Conservation (phyloP, 2,113 vertebrate genomes). For the Halichoeres trimaculatus region DNA sequence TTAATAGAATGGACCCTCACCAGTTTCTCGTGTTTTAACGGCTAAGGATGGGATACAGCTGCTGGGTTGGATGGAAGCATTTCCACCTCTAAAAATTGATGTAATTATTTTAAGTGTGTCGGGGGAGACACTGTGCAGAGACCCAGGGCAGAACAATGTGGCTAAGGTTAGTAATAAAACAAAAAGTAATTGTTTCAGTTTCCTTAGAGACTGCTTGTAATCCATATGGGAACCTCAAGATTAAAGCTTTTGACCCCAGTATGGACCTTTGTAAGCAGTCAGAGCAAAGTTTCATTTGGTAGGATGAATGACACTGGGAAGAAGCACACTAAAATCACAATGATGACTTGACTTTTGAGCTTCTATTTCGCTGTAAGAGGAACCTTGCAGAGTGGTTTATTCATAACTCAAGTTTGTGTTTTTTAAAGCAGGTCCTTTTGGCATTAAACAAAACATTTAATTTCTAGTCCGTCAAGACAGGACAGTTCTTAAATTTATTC, state of each 20-base stretch:
- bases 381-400: background rate
- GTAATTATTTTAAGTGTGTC: constrained; percentile 66
- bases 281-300: constrained; percentile 38
- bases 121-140: constrained; percentile 51
- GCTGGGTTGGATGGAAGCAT: constrained; percentile 24
- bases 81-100: constrained; percentile 39
- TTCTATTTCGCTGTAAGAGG: too few species aligned
- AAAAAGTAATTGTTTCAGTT: constrained; percentile 63
- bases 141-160: constrained; percentile 49
- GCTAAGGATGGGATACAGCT: constrained; percentile 18
- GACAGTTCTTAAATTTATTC: background rate
- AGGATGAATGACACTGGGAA: constrained; percentile 27
- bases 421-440: background rate
- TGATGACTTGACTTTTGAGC: constrained; percentile 1
- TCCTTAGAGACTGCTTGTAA: constrained; percentile 56
- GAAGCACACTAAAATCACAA: constrained; percentile 27
- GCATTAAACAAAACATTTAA: background rate
- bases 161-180: constrained; percentile 62
- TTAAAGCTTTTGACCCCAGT: constrained; percentile 64
- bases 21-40: constrained; percentile 9
- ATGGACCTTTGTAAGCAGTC: constrained; percentile 28
- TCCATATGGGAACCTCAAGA: constrained; percentile 59
- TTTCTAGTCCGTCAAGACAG: background rate
- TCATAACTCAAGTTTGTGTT: background rate
- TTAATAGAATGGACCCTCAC: background rate